Evolutionary conservation across 2,113 vertebrate genomes (phyloP).

Genomic region (Rhombomys opimus): DNA sequence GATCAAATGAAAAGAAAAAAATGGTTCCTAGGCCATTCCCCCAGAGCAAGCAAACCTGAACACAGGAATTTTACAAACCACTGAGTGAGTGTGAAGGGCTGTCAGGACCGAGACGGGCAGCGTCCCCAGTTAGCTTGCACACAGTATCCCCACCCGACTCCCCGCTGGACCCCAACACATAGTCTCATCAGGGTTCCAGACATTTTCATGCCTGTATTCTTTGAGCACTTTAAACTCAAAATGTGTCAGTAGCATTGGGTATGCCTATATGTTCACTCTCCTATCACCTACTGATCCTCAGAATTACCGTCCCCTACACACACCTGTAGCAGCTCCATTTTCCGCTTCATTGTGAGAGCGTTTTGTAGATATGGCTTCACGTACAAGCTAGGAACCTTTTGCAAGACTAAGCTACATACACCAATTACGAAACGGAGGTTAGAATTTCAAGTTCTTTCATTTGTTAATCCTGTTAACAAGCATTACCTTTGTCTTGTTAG

Average conservation of each 20-base stretch:
- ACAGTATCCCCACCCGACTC: fast-evolving
- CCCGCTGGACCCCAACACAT: not conserved
- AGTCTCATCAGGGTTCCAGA: not conserved
- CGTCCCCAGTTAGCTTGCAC: too few relatives aligned
- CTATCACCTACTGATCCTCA: not conserved
- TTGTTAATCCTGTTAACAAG: not conserved
- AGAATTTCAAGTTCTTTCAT: not conserved
- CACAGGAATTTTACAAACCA: not conserved
- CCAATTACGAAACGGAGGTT: not conserved
- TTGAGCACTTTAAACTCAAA: not conserved
- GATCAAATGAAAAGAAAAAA: not conserved
- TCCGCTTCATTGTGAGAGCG: not conserved
- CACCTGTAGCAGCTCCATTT: not conserved
- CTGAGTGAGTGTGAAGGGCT: not conserved
- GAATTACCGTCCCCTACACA: not conserved
- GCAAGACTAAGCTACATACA: not conserved
- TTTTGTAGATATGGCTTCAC: not conserved
- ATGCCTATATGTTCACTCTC: too few relatives aligned
- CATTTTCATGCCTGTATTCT: not conserved
- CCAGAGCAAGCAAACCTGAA: not conserved
- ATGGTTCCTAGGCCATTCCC: not conserved
- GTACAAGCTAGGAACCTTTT: too few relatives aligned
- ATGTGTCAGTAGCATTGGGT: not conserved
- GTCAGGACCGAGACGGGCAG: not conserved
- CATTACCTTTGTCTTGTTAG: not conserved